phyloP scores from a whole-genome alignment of 2,113 vertebrate species.

The Labrus mixtus region DNA sequence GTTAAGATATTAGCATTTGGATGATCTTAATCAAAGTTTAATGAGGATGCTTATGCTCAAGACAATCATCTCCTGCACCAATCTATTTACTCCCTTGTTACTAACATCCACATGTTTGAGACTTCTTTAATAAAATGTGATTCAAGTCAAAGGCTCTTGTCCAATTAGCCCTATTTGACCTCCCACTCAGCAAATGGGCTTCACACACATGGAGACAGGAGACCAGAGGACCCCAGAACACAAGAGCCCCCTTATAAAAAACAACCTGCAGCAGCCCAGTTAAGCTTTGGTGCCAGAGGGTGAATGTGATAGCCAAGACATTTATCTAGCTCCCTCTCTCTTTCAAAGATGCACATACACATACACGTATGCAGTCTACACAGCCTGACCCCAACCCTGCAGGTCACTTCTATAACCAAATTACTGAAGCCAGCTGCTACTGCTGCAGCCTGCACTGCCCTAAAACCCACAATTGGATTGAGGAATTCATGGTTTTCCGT shows the following conservation, averaged over 20 bases:
- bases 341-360: constrained; percentile 56
- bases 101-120: constrained; percentile 71
- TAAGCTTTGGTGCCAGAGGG: constrained; percentile 68
- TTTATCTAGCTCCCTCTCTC: constrained; percentile 53
- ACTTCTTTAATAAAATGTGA: constrained; percentile 69
- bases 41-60: constrained; percentile 75
- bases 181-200: constrained; percentile 52
- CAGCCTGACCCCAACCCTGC: constrained; percentile 87
- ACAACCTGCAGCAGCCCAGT: constrained; percentile 65
- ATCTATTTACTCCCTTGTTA: constrained; percentile 64
- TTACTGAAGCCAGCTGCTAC: constrained; percentile 94
- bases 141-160: constrained; percentile 75
- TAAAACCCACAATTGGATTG: constrained; percentile 92
- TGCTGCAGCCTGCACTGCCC: constrained; percentile 81
- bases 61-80: constrained; percentile 57
- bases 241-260: constrained; percentile 65
- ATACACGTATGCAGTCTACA: constrained; percentile 75
- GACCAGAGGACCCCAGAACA: constrained; percentile 59
- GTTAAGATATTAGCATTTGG: constrained; percentile 77
- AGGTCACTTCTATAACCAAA: constrained; percentile 90
- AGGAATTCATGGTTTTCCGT: constrained; percentile 90
- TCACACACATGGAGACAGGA: constrained; percentile 50
- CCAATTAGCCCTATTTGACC: constrained; percentile 78
- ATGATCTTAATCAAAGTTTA: constrained; percentile 73
- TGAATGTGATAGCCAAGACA: constrained; percentile 60